Conservation (phyloP, 2,888 invertebrate species). For the Yponomeuta malinellus region DNA sequence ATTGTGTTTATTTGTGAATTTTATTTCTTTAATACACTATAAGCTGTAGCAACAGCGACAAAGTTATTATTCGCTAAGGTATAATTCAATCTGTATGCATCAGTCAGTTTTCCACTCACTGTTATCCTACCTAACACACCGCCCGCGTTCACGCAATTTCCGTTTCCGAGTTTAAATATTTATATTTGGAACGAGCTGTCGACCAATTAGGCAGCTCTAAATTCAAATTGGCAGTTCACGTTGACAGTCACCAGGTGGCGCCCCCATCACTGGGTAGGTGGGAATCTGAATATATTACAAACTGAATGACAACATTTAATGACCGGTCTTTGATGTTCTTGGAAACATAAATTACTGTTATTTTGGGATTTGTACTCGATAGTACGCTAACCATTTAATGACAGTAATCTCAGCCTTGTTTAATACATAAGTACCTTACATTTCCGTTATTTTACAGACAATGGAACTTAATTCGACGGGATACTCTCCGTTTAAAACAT, state of each 20-base stretch:
- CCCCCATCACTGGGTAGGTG: slow-evolving; percentile 37
- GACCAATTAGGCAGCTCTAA: slow-evolving; percentile 53
- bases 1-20: no score
- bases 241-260: slow-evolving; percentile 64
- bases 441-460: no score
- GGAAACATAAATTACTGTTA: slow-evolving; percentile 16
- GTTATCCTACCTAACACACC: background rate
- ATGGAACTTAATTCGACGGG: no score
- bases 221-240: slow-evolving; percentile 61
- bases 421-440: background rate
- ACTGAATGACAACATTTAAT: slow-evolving; percentile 52
- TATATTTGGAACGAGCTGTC: slow-evolving; percentile 56
- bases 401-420: background rate
- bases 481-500: no score
- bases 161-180: slow-evolving; percentile 45
- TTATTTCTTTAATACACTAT: no score
- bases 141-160: slow-evolving; percentile 32
- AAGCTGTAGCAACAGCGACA: no score
- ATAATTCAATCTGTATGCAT: slow-evolving; percentile 23
- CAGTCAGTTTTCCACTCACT: background rate
- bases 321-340: slow-evolving; percentile 63
- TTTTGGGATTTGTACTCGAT: background rate
- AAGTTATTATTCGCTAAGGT: slow-evolving; percentile 12
- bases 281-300: slow-evolving; percentile 43
- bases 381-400: background rate